phyloP scores from a whole-genome alignment of 2,888 invertebrate species.

The Seladonia tumulorum region DNA sequence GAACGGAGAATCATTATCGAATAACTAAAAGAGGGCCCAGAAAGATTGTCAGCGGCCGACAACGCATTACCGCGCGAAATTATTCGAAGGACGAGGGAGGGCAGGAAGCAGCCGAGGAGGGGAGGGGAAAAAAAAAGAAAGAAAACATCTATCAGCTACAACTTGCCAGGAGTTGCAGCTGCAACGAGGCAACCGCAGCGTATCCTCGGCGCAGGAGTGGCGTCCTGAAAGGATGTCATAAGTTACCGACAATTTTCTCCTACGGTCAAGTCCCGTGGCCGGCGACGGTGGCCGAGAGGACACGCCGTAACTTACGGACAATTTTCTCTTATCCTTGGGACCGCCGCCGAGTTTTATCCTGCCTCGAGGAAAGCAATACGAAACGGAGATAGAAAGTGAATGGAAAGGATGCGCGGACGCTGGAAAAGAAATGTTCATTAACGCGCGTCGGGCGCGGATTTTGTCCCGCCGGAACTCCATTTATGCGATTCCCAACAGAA shows the following conservation, averaged over 20 bases:
- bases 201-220: conserved; percentile 34
- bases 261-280: not conserved
- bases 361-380: conserved; percentile 18
- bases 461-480: not conserved
- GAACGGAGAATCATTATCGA: not conserved
- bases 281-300: conserved; percentile 6
- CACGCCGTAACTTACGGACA: conserved; percentile 26
- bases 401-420: not conserved
- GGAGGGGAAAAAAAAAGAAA: not conserved
- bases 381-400: conserved; percentile 37
- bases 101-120: not conserved
- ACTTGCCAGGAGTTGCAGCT: conserved; percentile 34
- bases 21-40: not conserved
- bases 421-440: not conserved
- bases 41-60: not conserved
- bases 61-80: not conserved
- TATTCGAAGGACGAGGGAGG: conserved; percentile 3
- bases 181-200: conserved; percentile 16
- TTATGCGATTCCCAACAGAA: not conserved
- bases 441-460: not conserved
- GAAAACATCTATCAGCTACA: conserved; percentile 28
- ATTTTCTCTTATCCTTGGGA: conserved; percentile 42
- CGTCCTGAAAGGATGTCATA: conserved; percentile 46
- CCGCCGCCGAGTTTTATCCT: conserved; percentile 12
- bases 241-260: conserved; percentile 51